These are phyloP conservation scores for Cossypha dichroa DNA, from an alignment of 2,797 vertebrate species.

Conservation along the genomic window DNA sequence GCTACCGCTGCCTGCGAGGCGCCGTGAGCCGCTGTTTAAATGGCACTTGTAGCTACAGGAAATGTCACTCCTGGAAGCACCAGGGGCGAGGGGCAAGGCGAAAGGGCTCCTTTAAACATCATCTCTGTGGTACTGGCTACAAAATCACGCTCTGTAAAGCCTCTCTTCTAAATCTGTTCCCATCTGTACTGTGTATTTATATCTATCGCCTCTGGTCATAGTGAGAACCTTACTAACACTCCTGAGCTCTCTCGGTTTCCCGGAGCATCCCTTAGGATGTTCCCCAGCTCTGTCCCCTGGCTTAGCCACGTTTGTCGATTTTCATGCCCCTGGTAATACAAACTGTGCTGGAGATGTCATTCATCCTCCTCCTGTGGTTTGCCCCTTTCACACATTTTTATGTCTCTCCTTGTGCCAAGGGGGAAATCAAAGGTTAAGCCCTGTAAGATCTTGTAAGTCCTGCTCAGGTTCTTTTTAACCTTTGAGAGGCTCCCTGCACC, in stretches of 20 bases:
- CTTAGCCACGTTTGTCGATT: rapidly evolving
- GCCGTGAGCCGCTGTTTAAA: rapidly evolving
- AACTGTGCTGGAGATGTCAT: not conserved
- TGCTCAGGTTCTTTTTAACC: not conserved
- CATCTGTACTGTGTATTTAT: rapidly evolving
- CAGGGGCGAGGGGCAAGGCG: not conserved
- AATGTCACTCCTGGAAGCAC: not conserved
- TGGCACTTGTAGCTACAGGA: too few species aligned
- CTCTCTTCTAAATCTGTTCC: not conserved
- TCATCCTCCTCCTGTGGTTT: not conserved
- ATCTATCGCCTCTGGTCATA: not conserved
- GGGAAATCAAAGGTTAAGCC: not conserved
- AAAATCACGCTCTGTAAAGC: not conserved
- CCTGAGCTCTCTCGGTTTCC: not conserved
- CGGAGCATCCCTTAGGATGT: not conserved
- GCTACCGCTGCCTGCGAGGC: not conserved
- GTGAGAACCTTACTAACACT: not conserved
- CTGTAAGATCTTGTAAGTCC: not conserved
- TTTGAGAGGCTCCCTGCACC: not conserved
- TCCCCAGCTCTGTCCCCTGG: not conserved
- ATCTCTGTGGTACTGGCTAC: rapidly evolving
- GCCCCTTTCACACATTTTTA: not conserved
- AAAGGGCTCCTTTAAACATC: not conserved
- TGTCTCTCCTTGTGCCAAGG: not conserved
- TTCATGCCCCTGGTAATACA: rapidly evolving